phyloP scores from a whole-genome alignment of 2,113 vertebrate species.

The Oxyruncus cristatus region DNA sequence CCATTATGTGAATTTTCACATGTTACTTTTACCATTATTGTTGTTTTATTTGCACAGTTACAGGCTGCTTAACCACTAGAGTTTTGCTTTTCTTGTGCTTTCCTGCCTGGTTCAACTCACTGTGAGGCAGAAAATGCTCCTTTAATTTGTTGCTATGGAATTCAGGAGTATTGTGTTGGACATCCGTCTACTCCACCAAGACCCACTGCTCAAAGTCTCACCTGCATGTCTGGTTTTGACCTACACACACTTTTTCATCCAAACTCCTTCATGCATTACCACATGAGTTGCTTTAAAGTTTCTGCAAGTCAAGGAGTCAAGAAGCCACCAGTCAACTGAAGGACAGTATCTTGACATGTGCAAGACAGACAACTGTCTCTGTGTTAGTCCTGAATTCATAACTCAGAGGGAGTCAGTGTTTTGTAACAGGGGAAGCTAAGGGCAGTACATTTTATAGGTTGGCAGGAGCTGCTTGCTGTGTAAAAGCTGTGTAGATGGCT shows the following conservation, averaged over 20 bases:
- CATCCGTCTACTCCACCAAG: background rate
- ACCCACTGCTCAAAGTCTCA: rapidly evolving
- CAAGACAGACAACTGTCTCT: background rate
- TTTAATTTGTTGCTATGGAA: background rate
- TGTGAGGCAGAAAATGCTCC: background rate
- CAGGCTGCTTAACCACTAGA: background rate
- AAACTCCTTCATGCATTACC: background rate
- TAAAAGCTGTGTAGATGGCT: background rate
- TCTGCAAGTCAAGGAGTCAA: background rate
- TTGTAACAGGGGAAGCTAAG: background rate
- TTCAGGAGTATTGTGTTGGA: background rate
- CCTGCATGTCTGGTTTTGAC: background rate
- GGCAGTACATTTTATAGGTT: background rate
- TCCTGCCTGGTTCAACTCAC: background rate
- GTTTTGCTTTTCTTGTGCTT: background rate
- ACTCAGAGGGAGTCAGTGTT: background rate
- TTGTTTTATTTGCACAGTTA: background rate
- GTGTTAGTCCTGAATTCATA: background rate
- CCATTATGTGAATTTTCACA: background rate
- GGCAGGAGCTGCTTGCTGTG: background rate
- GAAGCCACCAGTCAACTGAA: background rate
- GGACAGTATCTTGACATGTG: background rate
- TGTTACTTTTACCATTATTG: background rate
- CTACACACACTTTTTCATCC: background rate
- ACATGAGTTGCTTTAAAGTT: background rate